Percentiles rank a stretch among this genome's conserved stretches.
Conservation (phyloP, 2,888 invertebrate genomes). For the Cryptophagus acutangulus region DNA sequence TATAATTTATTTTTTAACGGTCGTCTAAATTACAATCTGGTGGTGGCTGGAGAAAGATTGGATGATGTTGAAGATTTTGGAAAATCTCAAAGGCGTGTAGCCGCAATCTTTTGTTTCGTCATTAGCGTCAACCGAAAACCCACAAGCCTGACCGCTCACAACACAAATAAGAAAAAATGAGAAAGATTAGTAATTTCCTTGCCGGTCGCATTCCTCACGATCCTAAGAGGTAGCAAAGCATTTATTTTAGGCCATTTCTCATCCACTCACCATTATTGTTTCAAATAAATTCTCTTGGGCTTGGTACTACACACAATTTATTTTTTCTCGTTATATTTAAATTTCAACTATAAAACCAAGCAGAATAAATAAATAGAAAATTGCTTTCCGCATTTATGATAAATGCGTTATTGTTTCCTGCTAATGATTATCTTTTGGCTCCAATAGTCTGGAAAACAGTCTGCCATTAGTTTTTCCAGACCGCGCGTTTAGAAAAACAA, state of each 20-base stretch:
- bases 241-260: too few species aligned
- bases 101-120: slow-evolving; percentile 18
- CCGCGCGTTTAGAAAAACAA: too few species aligned
- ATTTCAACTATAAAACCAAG: slow-evolving; percentile 1
- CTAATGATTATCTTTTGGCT: slow-evolving; percentile 24
- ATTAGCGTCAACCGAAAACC: slow-evolving; percentile 19
- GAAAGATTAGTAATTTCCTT: slow-evolving; percentile 4
- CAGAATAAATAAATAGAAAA: neutral
- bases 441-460: slow-evolving; percentile 24
- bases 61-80: too few species aligned
- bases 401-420: slow-evolving; percentile 32
- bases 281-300: too few species aligned
- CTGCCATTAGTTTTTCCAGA: too few species aligned
- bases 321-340: too few species aligned
- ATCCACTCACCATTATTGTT: too few species aligned
- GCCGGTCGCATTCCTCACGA: slow-evolving; percentile 4
- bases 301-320: too few species aligned
- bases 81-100: too few species aligned
- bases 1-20: too few species aligned
- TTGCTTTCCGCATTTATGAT: slow-evolving; percentile 18
- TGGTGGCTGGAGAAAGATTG: too few species aligned
- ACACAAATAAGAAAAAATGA: slow-evolving; percentile 16
- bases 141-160: slow-evolving; percentile 12
- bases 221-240: neutral
- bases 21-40: too few species aligned